Percentiles rank a stretch among this genome's conserved stretches.
phyloP scores from a whole-genome alignment of 1,140 invertebrate species.

The Microplitis mediator region DNA sequence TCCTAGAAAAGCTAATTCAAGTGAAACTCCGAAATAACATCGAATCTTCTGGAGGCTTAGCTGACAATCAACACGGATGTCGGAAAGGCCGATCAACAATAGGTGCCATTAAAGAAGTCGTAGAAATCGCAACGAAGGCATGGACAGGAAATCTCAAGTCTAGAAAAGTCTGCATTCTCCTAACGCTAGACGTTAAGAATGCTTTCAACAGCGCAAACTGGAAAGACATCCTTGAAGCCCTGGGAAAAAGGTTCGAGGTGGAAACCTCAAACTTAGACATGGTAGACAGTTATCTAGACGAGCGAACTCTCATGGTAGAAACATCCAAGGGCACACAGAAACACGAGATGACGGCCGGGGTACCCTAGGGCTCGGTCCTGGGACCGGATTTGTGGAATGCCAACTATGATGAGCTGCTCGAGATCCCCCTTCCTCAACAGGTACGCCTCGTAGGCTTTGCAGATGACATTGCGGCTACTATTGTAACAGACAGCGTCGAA shows the following conservation, averaged over 20 bases:
- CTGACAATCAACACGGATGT: no score
- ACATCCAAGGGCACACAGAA: neutral
- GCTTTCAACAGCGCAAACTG: slow-evolving; percentile 39
- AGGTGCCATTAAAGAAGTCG: no score
- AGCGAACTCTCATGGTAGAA: slow-evolving; percentile 16
- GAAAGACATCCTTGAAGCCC: slow-evolving; percentile 28
- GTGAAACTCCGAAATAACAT: no score
- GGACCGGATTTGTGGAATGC: slow-evolving; percentile 43
- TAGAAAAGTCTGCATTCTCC: no score
- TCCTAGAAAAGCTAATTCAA: no score
- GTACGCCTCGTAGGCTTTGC: slow-evolving; percentile 38
- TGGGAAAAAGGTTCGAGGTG: slow-evolving; percentile 22
- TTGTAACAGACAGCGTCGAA: neutral
- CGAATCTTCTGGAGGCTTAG: no score
- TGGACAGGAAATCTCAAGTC: no score
- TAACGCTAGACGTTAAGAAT: slow-evolving; percentile 23
- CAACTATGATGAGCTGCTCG: slow-evolving; percentile 40
- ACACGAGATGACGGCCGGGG: slow-evolving; percentile 16
- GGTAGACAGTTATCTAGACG: slow-evolving; percentile 29
- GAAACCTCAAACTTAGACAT: slow-evolving; percentile 23
- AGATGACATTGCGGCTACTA: slow-evolving; percentile 34
- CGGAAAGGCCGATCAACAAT: no score
- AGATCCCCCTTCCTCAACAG: slow-evolving; percentile 24
- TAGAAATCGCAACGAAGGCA: no score
- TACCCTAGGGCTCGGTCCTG: slow-evolving; percentile 41